phyloP scores from a whole-genome alignment of 2,797 vertebrate genomes.

The Pogoniulus pusillus region DNA sequence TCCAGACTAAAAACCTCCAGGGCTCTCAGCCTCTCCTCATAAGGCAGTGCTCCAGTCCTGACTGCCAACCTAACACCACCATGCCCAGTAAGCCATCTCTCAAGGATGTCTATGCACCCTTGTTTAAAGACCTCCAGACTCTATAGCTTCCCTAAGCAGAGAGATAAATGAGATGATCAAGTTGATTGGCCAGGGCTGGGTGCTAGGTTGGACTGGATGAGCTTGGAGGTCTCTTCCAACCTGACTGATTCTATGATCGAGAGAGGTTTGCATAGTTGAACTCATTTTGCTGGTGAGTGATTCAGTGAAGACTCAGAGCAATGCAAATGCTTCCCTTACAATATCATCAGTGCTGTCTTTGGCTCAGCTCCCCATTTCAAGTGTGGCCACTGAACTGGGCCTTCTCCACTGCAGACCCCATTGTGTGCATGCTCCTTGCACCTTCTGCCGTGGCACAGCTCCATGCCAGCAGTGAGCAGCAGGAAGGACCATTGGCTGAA shows the following conservation, averaged over 20 bases:
- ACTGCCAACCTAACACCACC: no score
- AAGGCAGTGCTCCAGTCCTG: no score
- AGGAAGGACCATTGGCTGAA: background rate
- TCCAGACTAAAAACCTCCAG: no score
- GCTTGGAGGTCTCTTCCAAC: no score
- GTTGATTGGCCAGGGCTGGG: no score
- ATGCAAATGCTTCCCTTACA: constrained; percentile 8
- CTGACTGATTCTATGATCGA: no score
- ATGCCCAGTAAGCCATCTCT: no score
- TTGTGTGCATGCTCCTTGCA: background rate
- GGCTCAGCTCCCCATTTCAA: background rate
- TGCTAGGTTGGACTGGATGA: no score
- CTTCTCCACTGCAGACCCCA: background rate
- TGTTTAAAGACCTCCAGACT: no score
- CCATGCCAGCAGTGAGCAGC: background rate
- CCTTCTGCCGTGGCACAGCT: background rate
- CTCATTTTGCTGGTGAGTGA: background rate
- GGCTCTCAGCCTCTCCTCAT: no score
- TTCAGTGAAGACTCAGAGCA: background rate
- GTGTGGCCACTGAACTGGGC: background rate
- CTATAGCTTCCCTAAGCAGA: background rate
- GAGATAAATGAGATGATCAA: background rate
- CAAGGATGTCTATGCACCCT: no score
- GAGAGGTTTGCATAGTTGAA: background rate
- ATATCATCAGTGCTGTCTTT: background rate